Evolutionary conservation across 2,888 invertebrate genomes (phyloP).

Genomic region (Leucophenga maculata): DNA sequence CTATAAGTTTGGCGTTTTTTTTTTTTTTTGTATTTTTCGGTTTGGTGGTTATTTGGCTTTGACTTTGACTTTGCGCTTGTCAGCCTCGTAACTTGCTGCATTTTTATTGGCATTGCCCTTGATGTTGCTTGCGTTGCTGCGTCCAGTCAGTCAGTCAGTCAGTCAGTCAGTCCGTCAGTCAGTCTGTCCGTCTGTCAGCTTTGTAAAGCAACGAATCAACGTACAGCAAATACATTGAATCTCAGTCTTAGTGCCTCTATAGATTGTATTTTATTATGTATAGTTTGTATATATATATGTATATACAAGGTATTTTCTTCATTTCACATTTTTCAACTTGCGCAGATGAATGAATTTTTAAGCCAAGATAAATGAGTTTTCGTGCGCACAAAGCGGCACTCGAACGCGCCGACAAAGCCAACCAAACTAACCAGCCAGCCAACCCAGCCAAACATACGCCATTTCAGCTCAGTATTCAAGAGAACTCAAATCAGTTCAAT

Average conservation of each 20-base stretch:
- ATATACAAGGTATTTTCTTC: constrained; percentile 7
- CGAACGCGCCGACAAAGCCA: constrained; percentile 9
- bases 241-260: constrained; percentile 3
- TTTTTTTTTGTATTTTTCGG: too few relatives aligned
- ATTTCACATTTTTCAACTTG: constrained; percentile 3
- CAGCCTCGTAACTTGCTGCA: constrained; percentile 12
- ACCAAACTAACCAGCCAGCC: neutral
- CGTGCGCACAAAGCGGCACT: constrained; percentile 59
- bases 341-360: constrained; percentile 45
- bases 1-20: constrained; percentile 20
- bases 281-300: constrained; percentile 4
- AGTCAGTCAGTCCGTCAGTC: too few relatives aligned
- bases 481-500: neutral
- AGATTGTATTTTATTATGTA: constrained; percentile 35
- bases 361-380: constrained; percentile 67
- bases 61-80: constrained; percentile 18
- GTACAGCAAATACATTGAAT: too few relatives aligned
- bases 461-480: neutral
- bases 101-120: constrained; percentile 26
- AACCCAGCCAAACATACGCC: neutral
- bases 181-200: neutral
- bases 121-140: neutral
- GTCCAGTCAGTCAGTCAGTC: too few relatives aligned
- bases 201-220: constrained; percentile 15
- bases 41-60: constrained; percentile 26